Base-by-base conservation (phyloP, 2,797 vertebrate species). In the Champsocephalus gunnari region DNA sequence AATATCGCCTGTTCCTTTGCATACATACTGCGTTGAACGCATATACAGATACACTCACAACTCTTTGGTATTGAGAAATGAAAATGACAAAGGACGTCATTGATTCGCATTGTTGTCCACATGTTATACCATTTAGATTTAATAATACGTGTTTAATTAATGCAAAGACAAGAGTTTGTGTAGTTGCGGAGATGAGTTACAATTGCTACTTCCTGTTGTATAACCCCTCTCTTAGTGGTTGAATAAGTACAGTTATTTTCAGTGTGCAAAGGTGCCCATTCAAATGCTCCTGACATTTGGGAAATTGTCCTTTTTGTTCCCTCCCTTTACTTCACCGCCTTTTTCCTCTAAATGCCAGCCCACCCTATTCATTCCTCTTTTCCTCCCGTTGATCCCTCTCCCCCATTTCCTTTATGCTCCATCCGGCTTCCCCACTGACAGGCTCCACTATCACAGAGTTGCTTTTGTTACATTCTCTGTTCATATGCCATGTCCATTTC, bases 221-320 rank as follows among this genome's bases (percentile, higher is more conserved):
- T 38, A 38, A 2, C 51, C 66, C 78, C 32, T 77, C 67, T 69
- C 16, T 53, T 14, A 57, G 38, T 50, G 38, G 68, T 32, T 79
- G 71, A 83, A 70, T 77, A 24, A 71, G 51, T 71, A 56, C 66
- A 9, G 44, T 73, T 75, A 80, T 88, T 86, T 83, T 41, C 76
- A 48, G 60, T 60, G 71, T 79, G 55, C 56, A 86, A 55, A 78
- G 78, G 80, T 87, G 79, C 85, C 80, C 80, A 83, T 83, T 85
- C 66, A 86, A 71, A 85, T 80, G 84, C 65, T 82, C 45, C 43
- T 90, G 87, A 87, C 90, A 90, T 92, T 92, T 92, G 28, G 63
- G 59, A 82, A 89, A 88, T 82, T 82, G 79, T 87, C 72, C 83
- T 71, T 84, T 90, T 82, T 87, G 75, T 90, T 75, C 86, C 47